Evolutionary conservation across 2,797 vertebrate species (phyloP), one percentile per base, ranked within the genome.

Genomic region (Gallinago nigripennis): DNA sequence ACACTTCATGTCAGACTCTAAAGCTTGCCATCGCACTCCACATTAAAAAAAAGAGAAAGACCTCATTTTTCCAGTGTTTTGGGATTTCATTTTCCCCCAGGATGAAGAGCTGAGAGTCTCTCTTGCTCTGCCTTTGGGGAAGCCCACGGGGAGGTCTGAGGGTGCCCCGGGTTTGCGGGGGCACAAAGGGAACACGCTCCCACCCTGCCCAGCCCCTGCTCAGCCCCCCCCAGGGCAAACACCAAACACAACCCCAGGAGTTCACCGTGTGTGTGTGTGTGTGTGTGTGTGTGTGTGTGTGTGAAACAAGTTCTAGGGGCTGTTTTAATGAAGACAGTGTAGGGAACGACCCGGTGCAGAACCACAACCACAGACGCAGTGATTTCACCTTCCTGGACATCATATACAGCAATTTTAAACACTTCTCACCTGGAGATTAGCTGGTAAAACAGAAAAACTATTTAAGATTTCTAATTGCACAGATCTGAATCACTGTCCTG

Each of bases 41-140:
- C 2, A 11, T 4, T 14, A 41, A 15, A 30, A 41, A 23, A 56
- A 30, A 45, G 43, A 43, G 16, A 33, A 30, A 80, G 61, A 25
- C 6, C 19, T 37, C 21, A 13, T 31, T 68, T 57, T 17, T 58
- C 24, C 27, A 70, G 16, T 25, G 24, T 6, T 7, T 51, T 16
- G 3, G 35, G 16, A 1, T 2, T 16, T 50, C 70, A 45, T 9
- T 8, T 16, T 0, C 27, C 5, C n/a, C 19, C 11, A n/a, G 43
- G 6, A 71, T 30, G 65, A 17, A 51, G 16, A 75, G 8, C 8
- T 75, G 28, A 16, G 16, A 51, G 5, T 33, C 19, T 57, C 68
- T 35, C 28, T 87, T 82, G 20, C 46, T 50, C 17, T 72, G n/a
- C 30, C 30, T 79, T 71, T 39, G 53, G 20, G 18, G 54, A 76